These are phyloP conservation scores for Cetoscarus ocellatus DNA, from an alignment of 2,797 vertebrate genomes.

Conservation along the genomic window DNA sequence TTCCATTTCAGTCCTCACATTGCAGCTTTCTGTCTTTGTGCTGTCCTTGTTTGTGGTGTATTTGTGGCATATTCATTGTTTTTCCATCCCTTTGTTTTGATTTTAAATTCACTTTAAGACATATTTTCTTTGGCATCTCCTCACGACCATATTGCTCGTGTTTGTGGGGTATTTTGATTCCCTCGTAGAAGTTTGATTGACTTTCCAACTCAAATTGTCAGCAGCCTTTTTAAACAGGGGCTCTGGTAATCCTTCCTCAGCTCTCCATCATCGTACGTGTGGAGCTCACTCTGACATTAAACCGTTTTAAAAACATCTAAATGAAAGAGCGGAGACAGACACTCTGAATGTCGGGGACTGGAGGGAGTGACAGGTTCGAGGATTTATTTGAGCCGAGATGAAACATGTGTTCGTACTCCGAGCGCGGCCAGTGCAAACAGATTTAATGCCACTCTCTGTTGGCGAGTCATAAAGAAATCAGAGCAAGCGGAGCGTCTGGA, in stretches of 20 bases:
- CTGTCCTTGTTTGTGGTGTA: too few relatives aligned
- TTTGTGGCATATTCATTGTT: background rate
- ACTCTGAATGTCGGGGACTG: constrained; percentile 28
- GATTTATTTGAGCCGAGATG: constrained; percentile 63
- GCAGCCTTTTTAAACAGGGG: background rate
- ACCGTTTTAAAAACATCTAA: constrained; percentile 32
- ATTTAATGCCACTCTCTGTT: constrained; percentile 60
- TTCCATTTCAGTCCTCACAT: too few relatives aligned
- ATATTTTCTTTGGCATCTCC: too few relatives aligned
- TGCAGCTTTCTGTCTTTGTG: background rate
- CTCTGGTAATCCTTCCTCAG: background rate
- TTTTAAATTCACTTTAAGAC: background rate
- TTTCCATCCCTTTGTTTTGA: background rate
- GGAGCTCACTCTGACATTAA: constrained; percentile 27
- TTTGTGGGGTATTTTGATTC: background rate
- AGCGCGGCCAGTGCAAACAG: constrained; percentile 58
- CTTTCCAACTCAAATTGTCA: background rate
- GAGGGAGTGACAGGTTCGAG: constrained; percentile 43
- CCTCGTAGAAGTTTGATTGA: background rate
- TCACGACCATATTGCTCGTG: background rate
- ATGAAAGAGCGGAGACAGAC: constrained; percentile 42
- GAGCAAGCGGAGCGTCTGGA: constrained; percentile 53
- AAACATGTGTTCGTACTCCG: constrained; percentile 56
- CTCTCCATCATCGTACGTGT: constrained; percentile 39
- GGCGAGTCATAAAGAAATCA: constrained; percentile 61